phyloP scores from a whole-genome alignment of 1,140 invertebrate species.

The Scylla paramamosain region DNA sequence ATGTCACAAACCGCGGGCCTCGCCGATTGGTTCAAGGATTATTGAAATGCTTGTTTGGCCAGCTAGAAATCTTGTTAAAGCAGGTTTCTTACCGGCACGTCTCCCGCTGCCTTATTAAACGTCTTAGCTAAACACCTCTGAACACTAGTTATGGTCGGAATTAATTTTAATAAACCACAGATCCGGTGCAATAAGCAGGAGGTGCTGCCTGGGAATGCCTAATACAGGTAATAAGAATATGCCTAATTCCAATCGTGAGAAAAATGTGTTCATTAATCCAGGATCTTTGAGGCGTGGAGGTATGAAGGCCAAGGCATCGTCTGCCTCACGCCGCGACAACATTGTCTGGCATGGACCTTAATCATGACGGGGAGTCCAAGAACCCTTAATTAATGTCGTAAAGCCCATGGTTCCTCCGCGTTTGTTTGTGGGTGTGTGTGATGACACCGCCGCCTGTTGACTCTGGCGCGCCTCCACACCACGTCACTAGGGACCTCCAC shows the following conservation, averaged over 20 bases:
- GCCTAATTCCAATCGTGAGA: not conserved
- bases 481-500: not conserved
- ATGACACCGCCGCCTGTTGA: not conserved
- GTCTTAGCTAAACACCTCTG: not conserved
- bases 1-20: not conserved
- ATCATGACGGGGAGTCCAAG: conserved; percentile 11
- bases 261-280: not conserved
- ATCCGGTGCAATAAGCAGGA: not conserved
- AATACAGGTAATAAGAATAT: not conserved
- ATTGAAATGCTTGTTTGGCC: conserved; percentile 13
- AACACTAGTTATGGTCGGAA: not conserved
- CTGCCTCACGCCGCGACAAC: not conserved
- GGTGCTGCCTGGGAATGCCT: not conserved
- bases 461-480: not conserved
- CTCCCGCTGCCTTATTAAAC: not conserved
- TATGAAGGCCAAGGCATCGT: not conserved
- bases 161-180: not conserved
- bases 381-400: conserved; percentile 16
- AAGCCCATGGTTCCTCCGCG: not conserved
- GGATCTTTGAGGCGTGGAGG: not conserved
- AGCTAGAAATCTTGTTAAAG: not conserved
- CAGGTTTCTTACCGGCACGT: conserved; percentile 10
- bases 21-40: not conserved
- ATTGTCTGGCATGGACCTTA: not conserved
- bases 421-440: conserved; percentile 13